A percentile compares a stretch with the other conserved stretches of the same genome.
Conservation (phyloP, 2,888 invertebrate species). For the Polietes domitor region DNA sequence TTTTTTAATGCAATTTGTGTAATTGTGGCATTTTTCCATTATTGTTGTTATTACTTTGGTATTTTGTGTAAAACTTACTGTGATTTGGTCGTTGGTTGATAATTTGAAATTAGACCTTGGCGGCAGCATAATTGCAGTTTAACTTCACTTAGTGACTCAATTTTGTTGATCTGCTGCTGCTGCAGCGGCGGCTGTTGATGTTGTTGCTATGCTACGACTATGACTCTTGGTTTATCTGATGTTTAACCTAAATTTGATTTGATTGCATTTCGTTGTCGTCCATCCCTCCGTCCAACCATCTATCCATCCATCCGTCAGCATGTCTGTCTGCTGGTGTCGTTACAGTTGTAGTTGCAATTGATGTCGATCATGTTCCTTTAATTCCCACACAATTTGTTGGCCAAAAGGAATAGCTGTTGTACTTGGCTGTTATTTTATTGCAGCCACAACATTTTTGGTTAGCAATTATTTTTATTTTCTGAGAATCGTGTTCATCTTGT, state of each 20-base stretch:
- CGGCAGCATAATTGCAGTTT: slow-evolving; percentile 51
- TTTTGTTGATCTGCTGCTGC: slow-evolving; percentile 24
- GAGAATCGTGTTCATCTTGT: slow-evolving; percentile 52
- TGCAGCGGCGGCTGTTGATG: background rate
- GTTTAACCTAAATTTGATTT: slow-evolving; percentile 54
- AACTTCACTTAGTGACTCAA: slow-evolving; percentile 60
- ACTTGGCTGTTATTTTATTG: background rate
- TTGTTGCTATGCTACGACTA: background rate
- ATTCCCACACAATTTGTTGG: slow-evolving; percentile 49
- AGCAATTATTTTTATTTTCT: slow-evolving; percentile 17
- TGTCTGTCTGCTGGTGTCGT: background rate
- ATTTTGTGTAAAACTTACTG: slow-evolving; percentile 34
- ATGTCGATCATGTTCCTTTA: background rate
- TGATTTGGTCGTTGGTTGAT: slow-evolving; percentile 20
- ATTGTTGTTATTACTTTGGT: slow-evolving; percentile 31
- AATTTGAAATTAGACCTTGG: slow-evolving; percentile 32
- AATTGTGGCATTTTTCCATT: slow-evolving; percentile 42
- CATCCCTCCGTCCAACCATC: slow-evolving; percentile 10
- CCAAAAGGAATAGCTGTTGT: slow-evolving; percentile 22
- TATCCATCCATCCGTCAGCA: background rate
- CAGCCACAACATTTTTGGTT: too few relatives aligned
- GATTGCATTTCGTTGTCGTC: slow-evolving; percentile 25
- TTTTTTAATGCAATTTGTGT: slow-evolving; percentile 45
- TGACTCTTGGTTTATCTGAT: slow-evolving; percentile 9
- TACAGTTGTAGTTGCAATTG: background rate